Base-by-base conservation (phyloP, 2,113 vertebrate species). In the Acrocephalus kingi region DNA sequence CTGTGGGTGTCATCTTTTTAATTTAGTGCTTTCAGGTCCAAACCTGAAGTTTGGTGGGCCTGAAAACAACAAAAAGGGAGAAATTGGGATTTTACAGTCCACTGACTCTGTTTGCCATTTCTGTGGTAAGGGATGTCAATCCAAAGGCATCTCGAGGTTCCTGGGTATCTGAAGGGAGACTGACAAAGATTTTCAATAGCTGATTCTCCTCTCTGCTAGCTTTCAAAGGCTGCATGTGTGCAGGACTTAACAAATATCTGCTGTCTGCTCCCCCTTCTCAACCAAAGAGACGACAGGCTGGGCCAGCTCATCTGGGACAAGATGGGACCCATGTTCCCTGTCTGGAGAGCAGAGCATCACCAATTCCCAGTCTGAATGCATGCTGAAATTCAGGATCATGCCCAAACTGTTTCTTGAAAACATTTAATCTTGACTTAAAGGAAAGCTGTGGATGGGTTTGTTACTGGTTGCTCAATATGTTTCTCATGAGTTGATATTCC, bases 401-500 rank as follows among this genome's bases (percentile, higher is more conserved):
- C 51, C 64, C 72, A 82, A 80, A 9, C 72, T 94, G 83, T 93
- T 96, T 93, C 89, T 89, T 71, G 8, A 86, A 97, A 97, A 90
- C 2, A 5, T 74, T 59, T 63, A 63, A 81, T 52, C 75, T 64
- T 93, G 84, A 73, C 94, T 91, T 80, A 86, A 96, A 87, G 77
- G 31, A 73, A 81, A 94, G 64, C 43, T 39, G 1, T 74, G 41
- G 21, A 21, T 76, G 64, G 39, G 33, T 83, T 93, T 92, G 77
- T 76, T 80, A 84, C 49, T 67, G 24, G 15, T 94, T 93, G 93
- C 76, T 73, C 67, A 84, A 61, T 95, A 74, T 97, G 96, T 92
- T 96, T 97, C 84, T 86, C 93, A 97, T 98, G 96, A 97, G 55
- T 66, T 96, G 62, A 56, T 88, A 92, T 84, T 95, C 79, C 78